phyloP scores from a whole-genome alignment of 2,113 vertebrate species.

The Myxocyprinus asiaticus region DNA sequence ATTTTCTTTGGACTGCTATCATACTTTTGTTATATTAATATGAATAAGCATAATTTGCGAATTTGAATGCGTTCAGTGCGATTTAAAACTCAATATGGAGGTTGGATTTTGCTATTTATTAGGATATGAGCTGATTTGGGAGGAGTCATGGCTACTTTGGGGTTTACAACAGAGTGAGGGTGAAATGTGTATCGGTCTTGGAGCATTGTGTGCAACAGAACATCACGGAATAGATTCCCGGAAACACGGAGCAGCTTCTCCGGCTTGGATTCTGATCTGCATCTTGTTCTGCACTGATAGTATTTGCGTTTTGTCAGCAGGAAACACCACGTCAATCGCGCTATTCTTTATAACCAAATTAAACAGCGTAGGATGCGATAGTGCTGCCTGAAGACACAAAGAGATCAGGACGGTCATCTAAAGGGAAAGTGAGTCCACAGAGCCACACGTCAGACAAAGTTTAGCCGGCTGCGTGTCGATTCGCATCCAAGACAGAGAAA shows the following conservation, averaged over 20 bases:
- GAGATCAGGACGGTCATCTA: not conserved
- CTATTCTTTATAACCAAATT: slow-evolving; percentile 17
- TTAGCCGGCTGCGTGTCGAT: not conserved
- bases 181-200: not conserved
- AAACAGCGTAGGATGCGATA: not conserved
- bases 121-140: slow-evolving; percentile 6
- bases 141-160: not conserved
- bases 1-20: too few species aligned
- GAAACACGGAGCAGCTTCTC: not conserved
- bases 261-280: not conserved
- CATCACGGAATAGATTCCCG: not conserved
- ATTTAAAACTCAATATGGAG: not conserved
- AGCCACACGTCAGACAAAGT: not conserved
- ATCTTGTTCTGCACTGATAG: too few species aligned
- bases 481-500: not conserved
- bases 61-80: too few species aligned
- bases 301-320: not conserved
- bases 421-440: not conserved
- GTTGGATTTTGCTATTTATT: not conserved
- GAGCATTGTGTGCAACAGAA: not conserved
- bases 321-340: not conserved
- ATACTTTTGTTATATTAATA: too few species aligned
- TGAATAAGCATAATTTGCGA: too few species aligned
- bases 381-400: not conserved
- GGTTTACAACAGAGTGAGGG: slow-evolving; percentile 11